A percentile compares a stretch with the other conserved stretches of the same genome.
Conservation (phyloP, 2,888 invertebrate genomes). For the Ptychoptera contaminata region DNA sequence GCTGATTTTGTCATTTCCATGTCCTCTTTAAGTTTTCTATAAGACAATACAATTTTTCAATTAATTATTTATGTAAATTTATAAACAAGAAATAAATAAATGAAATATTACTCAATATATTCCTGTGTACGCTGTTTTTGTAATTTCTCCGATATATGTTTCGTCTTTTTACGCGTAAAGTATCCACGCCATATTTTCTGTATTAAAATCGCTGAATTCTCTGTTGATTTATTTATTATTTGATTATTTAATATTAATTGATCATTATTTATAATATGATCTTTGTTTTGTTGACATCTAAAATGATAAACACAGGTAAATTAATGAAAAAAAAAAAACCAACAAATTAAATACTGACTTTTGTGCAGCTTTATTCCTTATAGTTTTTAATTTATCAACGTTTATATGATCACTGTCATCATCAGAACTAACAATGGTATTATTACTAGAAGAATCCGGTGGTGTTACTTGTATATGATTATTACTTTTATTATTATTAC, state of each 20-base stretch:
- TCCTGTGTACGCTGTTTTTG: constrained; percentile 65
- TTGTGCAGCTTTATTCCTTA: constrained; percentile 43
- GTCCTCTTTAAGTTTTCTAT: constrained; percentile 62
- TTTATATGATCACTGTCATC: constrained; percentile 49
- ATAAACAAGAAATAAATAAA: not conserved
- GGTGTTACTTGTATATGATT: constrained; percentile 17
- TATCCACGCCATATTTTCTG: constrained; percentile 81
- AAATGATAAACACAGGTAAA: constrained; percentile 9
- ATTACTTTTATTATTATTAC: not conserved
- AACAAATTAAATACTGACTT: constrained; percentile 17
- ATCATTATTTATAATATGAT: constrained; percentile 12
- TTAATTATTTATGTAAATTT: not conserved
- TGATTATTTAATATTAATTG: no score
- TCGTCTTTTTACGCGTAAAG: constrained; percentile 47
- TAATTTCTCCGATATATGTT: constrained; percentile 43
- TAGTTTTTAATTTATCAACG: constrained; percentile 47
- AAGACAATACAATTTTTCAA: constrained; percentile 4
- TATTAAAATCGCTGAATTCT: constrained; percentile 56
- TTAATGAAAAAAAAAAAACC: not conserved
- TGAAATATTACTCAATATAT: constrained; percentile 56
- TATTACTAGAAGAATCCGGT: constrained; percentile 20
- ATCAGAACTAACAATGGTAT: constrained; percentile 31
- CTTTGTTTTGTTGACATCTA: constrained; percentile 19
- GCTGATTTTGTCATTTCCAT: constrained; percentile 76
- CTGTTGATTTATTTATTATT: constrained; percentile 20